phyloP scores from a whole-genome alignment of 2,113 vertebrate genomes.

The Anoplopoma fimbria region DNA sequence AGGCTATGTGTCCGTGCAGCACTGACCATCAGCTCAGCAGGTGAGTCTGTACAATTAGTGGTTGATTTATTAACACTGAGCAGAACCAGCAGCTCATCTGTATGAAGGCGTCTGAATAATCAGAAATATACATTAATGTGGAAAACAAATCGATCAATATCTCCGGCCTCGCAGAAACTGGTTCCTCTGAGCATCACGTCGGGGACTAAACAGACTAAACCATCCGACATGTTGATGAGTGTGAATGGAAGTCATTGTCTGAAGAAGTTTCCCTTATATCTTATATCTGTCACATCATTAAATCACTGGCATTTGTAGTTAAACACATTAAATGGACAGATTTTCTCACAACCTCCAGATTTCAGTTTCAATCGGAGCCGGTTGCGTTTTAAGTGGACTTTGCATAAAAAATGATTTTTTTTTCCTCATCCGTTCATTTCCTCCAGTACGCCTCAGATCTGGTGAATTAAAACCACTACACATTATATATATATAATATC shows the following conservation, averaged over 20 bases:
- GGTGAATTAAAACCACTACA: not conserved
- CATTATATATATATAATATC: not conserved
- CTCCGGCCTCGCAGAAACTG: conserved; percentile 59
- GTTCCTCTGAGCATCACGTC: too few relatives aligned
- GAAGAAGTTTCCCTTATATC: too few relatives aligned
- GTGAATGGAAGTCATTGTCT: conserved; percentile 73
- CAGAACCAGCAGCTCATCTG: conserved; percentile 11
- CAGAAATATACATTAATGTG: conserved; percentile 33
- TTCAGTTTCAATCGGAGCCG: conserved; percentile 31
- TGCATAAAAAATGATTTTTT: conserved; percentile 32
- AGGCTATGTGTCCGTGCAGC: conserved; percentile 22
- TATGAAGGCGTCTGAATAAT: conserved; percentile 28
- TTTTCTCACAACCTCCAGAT: conserved; percentile 3
- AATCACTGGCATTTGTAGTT: conserved; percentile 24
- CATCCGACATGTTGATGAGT: conserved; percentile 53
- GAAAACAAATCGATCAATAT: conserved; percentile 36
- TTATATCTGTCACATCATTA: too few relatives aligned
- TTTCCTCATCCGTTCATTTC: conserved; percentile 30
- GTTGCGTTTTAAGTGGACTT: conserved; percentile 29
- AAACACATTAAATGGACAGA: conserved; percentile 25
- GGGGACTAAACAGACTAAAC: too few relatives aligned
- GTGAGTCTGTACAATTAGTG: conserved; percentile 41
- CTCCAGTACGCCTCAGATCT: conserved; percentile 29
- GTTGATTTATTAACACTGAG: conserved; percentile 57
- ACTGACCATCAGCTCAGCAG: conserved; percentile 52